Conservation (phyloP, 2,797 vertebrate species). For the Periophthalmus magnuspinnatus region DNA sequence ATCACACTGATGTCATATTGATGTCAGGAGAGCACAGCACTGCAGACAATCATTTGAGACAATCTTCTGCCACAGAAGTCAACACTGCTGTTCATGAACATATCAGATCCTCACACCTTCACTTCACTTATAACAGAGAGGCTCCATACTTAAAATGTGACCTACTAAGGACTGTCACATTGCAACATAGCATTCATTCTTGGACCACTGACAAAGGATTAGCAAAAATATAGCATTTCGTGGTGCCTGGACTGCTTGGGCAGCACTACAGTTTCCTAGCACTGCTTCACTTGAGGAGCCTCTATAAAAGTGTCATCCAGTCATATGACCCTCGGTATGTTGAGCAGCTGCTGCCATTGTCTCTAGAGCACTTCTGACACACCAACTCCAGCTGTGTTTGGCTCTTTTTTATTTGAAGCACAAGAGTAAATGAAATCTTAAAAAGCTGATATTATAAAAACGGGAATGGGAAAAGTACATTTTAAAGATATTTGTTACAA, state of each 20-base stretch:
- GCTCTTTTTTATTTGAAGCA: conserved; percentile 45
- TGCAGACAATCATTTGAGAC: not conserved
- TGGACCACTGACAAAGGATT: not conserved
- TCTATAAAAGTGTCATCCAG: conserved; percentile 40
- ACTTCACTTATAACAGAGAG: not conserved
- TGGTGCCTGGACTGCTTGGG: conserved; percentile 22
- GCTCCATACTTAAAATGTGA: not conserved
- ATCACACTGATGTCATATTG: conserved; percentile 18
- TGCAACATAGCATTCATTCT: not conserved
- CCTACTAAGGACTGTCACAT: not conserved
- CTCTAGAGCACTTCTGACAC: conserved; percentile 6
- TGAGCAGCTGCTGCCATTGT: conserved; percentile 51
- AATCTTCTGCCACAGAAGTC: not conserved
- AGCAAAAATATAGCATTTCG: conserved; percentile 12
- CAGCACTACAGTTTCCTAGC: conserved; percentile 17
- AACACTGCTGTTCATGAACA: not conserved
- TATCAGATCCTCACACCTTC: not conserved
- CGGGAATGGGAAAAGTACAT: conserved; percentile 20
- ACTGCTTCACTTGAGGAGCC: conserved; percentile 16
- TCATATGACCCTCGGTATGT: conserved; percentile 46
- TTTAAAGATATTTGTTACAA: conserved; percentile 14
- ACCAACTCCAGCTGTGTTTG: conserved; percentile 51
- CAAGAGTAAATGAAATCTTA: conserved; percentile 33
- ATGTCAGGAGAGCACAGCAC: conserved; percentile 20
- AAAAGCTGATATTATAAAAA: conserved; percentile 34